phyloP scores from a whole-genome alignment of 2,113 vertebrate genomes.

The Hymenochirus boettgeri region DNA sequence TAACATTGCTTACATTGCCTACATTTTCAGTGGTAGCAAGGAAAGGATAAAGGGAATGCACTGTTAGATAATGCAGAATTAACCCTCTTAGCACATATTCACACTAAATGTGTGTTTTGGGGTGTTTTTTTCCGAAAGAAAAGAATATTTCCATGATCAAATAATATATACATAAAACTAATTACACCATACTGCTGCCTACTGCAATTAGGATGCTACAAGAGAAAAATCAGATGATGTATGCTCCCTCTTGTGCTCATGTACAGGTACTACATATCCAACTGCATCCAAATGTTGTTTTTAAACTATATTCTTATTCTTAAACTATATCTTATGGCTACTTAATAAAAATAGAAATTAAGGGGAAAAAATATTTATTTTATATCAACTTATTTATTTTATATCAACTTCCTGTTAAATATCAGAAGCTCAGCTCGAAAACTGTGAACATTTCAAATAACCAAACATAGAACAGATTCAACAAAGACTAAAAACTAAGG shows the following conservation, averaged over 20 bases:
- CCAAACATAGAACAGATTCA: too few relatives aligned
- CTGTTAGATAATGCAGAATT: constrained; percentile 79
- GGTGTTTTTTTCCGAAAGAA: constrained; percentile 61
- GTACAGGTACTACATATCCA: background rate
- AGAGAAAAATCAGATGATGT: constrained; percentile 34
- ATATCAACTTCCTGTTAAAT: too few relatives aligned
- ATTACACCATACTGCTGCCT: constrained; percentile 74
- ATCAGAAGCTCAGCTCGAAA: too few relatives aligned
- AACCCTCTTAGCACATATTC: constrained; percentile 80
- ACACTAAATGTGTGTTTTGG: constrained; percentile 63
- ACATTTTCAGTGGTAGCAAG: constrained; percentile 94
- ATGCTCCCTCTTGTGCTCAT: constrained; percentile 56
- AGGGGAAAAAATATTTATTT: too few relatives aligned
- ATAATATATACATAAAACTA: constrained; percentile 90
- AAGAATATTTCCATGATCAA: constrained; percentile 81
- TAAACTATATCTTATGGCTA: too few relatives aligned
- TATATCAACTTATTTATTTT: too few relatives aligned
- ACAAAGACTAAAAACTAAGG: too few relatives aligned
- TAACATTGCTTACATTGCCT: constrained; percentile 98
- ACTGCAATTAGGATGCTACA: constrained; percentile 61
- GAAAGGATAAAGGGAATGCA: constrained; percentile 58
- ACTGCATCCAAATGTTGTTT: too few relatives aligned
- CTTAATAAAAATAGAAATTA: too few relatives aligned
- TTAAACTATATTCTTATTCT: too few relatives aligned
- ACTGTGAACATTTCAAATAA: too few relatives aligned